A percentile compares a stretch with the other conserved stretches of the same genome.
These are phyloP conservation scores for Lepidothrix coronata DNA, from an alignment of 2,113 vertebrate genomes.

Conservation along the genomic window DNA sequence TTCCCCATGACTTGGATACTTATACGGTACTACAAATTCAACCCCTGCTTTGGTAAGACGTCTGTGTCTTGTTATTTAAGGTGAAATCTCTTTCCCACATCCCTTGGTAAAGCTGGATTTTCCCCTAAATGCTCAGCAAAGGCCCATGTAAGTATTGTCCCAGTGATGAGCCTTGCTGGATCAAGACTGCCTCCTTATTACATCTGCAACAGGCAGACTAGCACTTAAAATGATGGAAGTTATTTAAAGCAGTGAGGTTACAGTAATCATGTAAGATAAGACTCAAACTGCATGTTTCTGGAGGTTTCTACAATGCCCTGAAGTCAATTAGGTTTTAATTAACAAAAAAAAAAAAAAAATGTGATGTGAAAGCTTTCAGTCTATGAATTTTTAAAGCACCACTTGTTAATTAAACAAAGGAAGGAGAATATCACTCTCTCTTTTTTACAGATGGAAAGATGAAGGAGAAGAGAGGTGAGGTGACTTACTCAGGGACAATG, in stretches of 20 bases:
- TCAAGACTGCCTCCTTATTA: background rate
- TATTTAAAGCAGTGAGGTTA: background rate
- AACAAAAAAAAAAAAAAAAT: background rate
- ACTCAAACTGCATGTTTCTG: constrained; percentile 14
- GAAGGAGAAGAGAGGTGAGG: constrained; percentile 36
- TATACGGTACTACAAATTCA: background rate
- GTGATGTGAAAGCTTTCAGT: background rate
- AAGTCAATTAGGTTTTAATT: constrained; percentile 63
- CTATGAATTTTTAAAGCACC: constrained; percentile 10
- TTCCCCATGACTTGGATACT: background rate
- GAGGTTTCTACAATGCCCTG: constrained; percentile 36
- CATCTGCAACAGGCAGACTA: background rate
- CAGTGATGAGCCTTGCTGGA: background rate
- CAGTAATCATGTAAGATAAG: constrained; percentile 31
- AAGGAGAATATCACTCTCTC: constrained; percentile 11
- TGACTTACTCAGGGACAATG: constrained; percentile 16
- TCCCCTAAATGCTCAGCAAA: background rate
- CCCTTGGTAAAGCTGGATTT: background rate
- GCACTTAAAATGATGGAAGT: background rate
- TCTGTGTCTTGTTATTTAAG: background rate
- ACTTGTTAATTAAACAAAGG: constrained; percentile 35
- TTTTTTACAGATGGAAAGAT: constrained; percentile 32
- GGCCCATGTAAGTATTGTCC: background rate
- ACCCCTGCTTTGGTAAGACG: background rate
- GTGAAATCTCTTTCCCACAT: background rate